A percentile compares a stretch with the other conserved stretches of the same genome.
Conservation (phyloP, 2,113 vertebrate species). For the Entelurus aequoreus region DNA sequence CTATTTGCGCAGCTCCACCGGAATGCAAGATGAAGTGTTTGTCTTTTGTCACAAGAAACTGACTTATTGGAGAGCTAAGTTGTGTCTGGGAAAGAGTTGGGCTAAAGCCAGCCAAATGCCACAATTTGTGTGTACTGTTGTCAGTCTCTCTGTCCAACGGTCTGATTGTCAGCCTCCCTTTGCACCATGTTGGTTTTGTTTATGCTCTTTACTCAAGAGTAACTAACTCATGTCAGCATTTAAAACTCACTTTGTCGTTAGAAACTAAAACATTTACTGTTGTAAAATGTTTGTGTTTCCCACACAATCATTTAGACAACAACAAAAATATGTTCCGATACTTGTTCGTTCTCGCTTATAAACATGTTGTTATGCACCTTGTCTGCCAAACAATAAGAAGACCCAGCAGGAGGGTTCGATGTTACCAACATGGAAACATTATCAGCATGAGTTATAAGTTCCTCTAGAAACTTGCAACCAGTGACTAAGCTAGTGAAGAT, state of each 20-base stretch:
- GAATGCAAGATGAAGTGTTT: conserved; percentile 24
- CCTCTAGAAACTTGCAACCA: too few relatives aligned
- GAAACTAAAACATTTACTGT: not conserved
- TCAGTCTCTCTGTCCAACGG: conserved; percentile 34
- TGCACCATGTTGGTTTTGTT: conserved; percentile 61
- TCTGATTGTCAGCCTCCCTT: conserved; percentile 32
- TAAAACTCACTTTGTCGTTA: not conserved
- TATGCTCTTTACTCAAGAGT: conserved; percentile 13
- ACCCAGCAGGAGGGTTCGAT: too few relatives aligned
- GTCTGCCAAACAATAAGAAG: too few relatives aligned
- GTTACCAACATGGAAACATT: too few relatives aligned
- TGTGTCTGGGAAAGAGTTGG: conserved; percentile 35
- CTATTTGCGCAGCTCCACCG: conserved; percentile 12
- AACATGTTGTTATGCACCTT: too few relatives aligned
- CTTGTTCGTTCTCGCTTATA: too few relatives aligned
- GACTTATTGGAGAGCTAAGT: conserved; percentile 28
- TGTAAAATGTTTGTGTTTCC: too few relatives aligned
- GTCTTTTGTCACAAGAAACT: conserved; percentile 35
- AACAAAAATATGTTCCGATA: too few relatives aligned
- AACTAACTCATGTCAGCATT: conserved; percentile 6
- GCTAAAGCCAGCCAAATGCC: conserved; percentile 54
- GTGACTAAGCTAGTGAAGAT: too few relatives aligned
- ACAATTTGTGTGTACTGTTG: conserved; percentile 51
- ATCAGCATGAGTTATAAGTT: too few relatives aligned
- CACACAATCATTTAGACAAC: too few relatives aligned